Conservation (phyloP, 2,888 invertebrate genomes). For the Capitulum mitella region DNA sequence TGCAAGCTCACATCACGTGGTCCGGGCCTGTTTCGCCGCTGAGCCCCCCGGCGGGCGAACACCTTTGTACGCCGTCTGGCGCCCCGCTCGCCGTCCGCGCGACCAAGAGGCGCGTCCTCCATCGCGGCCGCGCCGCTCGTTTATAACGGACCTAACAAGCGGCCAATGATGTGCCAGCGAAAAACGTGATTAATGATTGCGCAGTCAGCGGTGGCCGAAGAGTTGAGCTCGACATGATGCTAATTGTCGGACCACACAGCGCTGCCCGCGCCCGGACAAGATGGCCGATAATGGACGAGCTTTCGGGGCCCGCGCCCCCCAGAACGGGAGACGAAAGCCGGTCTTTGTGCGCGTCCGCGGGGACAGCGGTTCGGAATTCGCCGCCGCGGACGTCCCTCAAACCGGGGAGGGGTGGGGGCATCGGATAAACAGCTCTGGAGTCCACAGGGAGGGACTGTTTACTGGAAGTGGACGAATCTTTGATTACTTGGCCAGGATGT, state of each 20-base stretch:
- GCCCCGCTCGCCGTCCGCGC: too few species aligned
- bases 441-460: neutral
- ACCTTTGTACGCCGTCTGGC: too few species aligned
- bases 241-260: constrained; percentile 17
- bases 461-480: too few species aligned
- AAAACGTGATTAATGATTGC: constrained; percentile 11
- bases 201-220: neutral
- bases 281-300: constrained; percentile 12
- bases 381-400: neutral
- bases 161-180: constrained; percentile 7
- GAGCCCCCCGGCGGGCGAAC: neutral
- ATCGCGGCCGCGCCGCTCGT: neutral
- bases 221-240: constrained; percentile 11
- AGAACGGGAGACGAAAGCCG: neutral
- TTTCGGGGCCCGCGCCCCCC: neutral
- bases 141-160: constrained; percentile 15
- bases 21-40: neutral
- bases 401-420: neutral
- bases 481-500: too few species aligned
- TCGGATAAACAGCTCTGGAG: neutral
- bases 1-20: neutral
- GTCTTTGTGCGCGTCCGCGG: neutral
- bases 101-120: neutral
- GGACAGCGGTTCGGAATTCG: neutral
- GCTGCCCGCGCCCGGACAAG: neutral